Evolutionary conservation across 2,888 invertebrate species (phyloP).

Genomic region (Mantis religiosa): DNA sequence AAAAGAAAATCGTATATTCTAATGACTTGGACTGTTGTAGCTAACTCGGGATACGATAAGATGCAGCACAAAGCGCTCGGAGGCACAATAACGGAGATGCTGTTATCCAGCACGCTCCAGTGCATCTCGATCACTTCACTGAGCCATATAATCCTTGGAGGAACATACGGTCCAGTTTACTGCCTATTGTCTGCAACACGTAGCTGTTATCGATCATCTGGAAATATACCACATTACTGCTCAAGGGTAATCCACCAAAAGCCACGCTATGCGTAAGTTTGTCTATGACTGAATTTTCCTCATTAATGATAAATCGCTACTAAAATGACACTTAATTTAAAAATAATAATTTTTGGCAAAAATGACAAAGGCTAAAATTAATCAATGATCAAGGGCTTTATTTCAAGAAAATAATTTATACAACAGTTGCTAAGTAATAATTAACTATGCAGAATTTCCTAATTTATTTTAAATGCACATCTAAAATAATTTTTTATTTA

Average conservation of each 20-base stretch:
- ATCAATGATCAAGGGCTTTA: fast-evolving
- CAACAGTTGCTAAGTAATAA: too few relatives aligned
- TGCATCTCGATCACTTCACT: not conserved
- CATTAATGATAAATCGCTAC: too few relatives aligned
- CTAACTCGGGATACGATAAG: not conserved
- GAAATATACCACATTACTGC: not conserved
- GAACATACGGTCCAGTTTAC: not conserved
- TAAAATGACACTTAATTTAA: too few relatives aligned
- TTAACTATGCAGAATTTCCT: too few relatives aligned
- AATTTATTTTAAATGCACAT: too few relatives aligned
- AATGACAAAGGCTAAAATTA: too few relatives aligned
- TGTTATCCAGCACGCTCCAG: not conserved
- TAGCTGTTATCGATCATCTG: not conserved
- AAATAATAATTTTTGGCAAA: too few relatives aligned
- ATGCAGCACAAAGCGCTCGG: not conserved
- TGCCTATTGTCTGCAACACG: not conserved
- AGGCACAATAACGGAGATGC: not conserved
- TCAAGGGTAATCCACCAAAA: not conserved
- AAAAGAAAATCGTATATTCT: not conserved
- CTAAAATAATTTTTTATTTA: too few relatives aligned
- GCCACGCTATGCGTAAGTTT: too few relatives aligned
- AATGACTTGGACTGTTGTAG: not conserved
- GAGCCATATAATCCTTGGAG: not conserved
- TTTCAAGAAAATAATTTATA: too few relatives aligned
- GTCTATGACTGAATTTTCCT: too few relatives aligned